Conservation (phyloP, 2,797 vertebrate genomes). For the Onychomys leucogaster region DNA sequence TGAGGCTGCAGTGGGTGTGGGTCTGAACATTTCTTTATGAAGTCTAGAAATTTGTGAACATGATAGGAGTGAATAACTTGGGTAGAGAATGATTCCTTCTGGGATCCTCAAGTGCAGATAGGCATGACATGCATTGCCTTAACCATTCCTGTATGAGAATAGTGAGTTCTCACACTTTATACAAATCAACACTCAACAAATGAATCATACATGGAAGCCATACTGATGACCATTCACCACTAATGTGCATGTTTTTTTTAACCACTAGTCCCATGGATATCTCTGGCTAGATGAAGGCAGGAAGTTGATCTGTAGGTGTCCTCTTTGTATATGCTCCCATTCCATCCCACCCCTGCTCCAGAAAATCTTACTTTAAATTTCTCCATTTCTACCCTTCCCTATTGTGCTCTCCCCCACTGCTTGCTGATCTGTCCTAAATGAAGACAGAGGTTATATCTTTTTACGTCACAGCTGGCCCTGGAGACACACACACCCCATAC, state of each 20-base stretch:
- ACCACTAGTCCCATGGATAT: background rate
- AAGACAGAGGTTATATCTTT: background rate
- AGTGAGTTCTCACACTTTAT: background rate
- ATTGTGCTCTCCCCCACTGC: background rate
- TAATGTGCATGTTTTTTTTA: background rate
- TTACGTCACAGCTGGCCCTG: background rate
- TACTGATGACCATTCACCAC: background rate
- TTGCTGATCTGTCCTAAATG: background rate
- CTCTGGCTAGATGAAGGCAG: no score
- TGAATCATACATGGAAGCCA: background rate
- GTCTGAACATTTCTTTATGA: conserved; percentile 1
- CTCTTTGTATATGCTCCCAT: background rate
- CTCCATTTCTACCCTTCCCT: background rate
- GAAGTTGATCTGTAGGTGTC: background rate
- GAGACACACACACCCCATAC: background rate
- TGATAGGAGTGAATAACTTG: background rate
- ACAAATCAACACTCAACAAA: background rate
- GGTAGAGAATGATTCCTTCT: conserved; percentile 8
- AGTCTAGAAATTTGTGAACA: conserved; percentile 39
- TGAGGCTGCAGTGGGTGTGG: no score
- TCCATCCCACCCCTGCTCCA: background rate
- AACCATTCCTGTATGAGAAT: background rate
- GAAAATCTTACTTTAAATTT: background rate
- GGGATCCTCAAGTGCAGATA: background rate
- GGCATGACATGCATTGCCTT: background rate